phyloP scores from a whole-genome alignment of 2,888 invertebrate genomes.

The Eugnorisma glareosa region DNA sequence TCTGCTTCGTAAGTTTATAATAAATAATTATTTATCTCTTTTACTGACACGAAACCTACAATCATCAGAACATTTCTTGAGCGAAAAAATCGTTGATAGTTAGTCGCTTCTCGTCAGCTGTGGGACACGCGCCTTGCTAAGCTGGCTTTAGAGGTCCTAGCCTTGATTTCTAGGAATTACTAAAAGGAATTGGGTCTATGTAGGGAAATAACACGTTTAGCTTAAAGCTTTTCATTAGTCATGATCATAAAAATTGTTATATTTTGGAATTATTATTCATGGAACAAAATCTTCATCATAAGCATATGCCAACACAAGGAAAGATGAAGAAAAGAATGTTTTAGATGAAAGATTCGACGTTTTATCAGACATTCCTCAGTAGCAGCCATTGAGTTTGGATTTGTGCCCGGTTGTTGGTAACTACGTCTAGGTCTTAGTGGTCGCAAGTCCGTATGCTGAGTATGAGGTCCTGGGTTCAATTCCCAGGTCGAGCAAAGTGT shows the following conservation, averaged over 20 bases:
- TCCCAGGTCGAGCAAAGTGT: too few species aligned
- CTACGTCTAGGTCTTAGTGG: too few species aligned
- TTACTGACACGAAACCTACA: background rate
- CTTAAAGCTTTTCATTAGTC: conserved; percentile 9
- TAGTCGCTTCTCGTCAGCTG: background rate
- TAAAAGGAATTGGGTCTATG: conserved; percentile 2
- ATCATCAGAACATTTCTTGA: background rate
- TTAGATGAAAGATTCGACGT: background rate
- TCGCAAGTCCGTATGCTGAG: too few species aligned
- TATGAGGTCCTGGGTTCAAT: too few species aligned
- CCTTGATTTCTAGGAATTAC: conserved; percentile 5
- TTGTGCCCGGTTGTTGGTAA: background rate
- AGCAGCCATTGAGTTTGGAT: background rate
- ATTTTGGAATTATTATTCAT: conserved; percentile 16
- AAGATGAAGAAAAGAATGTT: background rate
- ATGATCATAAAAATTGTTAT: conserved; percentile 9
- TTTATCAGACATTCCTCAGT: background rate
- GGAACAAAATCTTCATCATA: background rate
- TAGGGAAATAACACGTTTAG: conserved; percentile 22
- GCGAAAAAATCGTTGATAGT: background rate
- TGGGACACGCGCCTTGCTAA: background rate
- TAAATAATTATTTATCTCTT: too few species aligned
- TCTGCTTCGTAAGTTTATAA: too few species aligned
- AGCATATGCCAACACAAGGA: background rate
- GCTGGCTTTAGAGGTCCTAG: background rate